A percentile compares a stretch with the other conserved stretches of the same genome.
phyloP scores from a whole-genome alignment of 2,797 vertebrate genomes.

The Phoxinus dragarum region DNA sequence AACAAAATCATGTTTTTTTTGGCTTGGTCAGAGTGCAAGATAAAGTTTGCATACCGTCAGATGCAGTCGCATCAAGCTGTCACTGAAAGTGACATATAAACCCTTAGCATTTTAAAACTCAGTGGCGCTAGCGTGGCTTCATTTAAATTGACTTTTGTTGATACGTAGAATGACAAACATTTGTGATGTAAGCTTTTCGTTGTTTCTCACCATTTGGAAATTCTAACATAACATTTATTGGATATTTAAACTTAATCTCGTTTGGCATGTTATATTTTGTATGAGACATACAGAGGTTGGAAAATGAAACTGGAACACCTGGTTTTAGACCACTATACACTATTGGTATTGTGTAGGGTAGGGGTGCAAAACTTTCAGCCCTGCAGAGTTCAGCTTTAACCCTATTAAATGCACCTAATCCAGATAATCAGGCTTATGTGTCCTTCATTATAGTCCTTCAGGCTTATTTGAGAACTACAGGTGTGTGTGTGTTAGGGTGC shows the following conservation, averaged over 20 bases:
- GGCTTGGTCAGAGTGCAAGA: background rate
- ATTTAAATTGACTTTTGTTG: background rate
- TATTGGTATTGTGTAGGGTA: too few relatives aligned
- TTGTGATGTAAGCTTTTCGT: background rate
- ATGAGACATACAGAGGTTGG: background rate
- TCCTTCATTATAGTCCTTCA: too few relatives aligned
- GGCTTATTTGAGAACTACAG: too few relatives aligned
- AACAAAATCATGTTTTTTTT: slow-evolving; percentile 20
- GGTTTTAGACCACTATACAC: too few relatives aligned
- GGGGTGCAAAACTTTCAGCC: too few relatives aligned
- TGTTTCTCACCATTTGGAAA: background rate
- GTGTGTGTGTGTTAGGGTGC: too few relatives aligned
- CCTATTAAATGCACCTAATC: too few relatives aligned
- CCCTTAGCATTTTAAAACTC: background rate
- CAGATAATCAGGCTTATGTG: too few relatives aligned
- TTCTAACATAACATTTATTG: background rate
- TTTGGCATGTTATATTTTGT: background rate
- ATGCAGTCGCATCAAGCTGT: background rate
- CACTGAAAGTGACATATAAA: background rate
- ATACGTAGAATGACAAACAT: background rate
- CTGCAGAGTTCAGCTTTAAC: background rate
- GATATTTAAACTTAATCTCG: background rate
- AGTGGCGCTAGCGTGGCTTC: background rate
- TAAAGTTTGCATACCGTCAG: slow-evolving; percentile 20
- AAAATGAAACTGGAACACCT: background rate